Evolutionary conservation across 2,113 vertebrate species (phyloP), one percentile per base, ranked within the genome.

Genomic region (Panurus biarmicus): DNA sequence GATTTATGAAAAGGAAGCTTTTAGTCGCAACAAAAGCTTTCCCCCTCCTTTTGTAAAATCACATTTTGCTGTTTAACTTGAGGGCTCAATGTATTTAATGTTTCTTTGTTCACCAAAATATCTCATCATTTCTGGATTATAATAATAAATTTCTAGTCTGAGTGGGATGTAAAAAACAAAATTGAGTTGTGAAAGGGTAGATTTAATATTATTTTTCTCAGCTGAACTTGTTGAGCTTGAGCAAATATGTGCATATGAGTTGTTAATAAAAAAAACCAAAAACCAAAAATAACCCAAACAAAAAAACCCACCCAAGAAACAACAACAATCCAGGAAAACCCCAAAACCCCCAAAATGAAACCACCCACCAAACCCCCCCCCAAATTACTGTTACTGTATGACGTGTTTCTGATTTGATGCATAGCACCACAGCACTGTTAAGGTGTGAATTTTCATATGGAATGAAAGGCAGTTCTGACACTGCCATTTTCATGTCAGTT

Each of bases 291-390:
- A 19, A 11, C 17, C 51, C 29, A 44, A 44, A 35, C 23, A 33
- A 42, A 71, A 22, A 7, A 5, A 9, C 7, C 14, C 6, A 13
- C 3, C 4, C 28, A 45, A 36, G 36, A 11, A 22, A 4, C 6
- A 17, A 4, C 16, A 57, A 25, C 9, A 22, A 22, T 31, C 9
- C 11, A n/a, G 2, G 1, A 47, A 84, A 76, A 10, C 8, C 8
- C 10, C 15, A 3, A 12, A 4, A 10, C 29, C 10, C 9, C n/a
- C 11, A 38, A 42, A 56, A 9, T 7, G 11, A 51, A 67, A 33
- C 6, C 4, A 17, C 9, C 7, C 6, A 22, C 7, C 7, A 35
- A 23, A 0, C 5, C 12, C 1, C 3, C 3, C 3, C 7, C 3
- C 2, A 56, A 53, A 60, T 61, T 9, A 7, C 8, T 19, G 10